A percentile compares a stretch with the other conserved stretches of the same genome.
Conservation (phyloP, 2,113 vertebrate species). For the Xiphophorus couchianus region DNA sequence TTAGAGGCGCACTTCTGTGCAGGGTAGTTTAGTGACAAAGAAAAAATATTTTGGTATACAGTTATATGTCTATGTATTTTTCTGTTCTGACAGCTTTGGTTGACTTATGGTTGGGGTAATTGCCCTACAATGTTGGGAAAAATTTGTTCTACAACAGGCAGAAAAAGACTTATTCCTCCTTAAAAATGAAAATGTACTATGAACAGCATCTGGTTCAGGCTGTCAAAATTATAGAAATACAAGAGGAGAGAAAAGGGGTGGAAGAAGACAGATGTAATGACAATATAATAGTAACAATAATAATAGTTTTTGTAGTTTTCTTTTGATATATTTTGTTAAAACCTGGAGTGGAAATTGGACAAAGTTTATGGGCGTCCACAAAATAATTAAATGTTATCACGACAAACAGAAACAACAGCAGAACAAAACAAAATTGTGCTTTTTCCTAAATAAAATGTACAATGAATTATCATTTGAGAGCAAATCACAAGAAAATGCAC, state of each 20-base stretch:
- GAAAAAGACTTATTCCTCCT: background rate
- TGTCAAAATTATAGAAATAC: background rate
- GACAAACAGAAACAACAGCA: too few relatives aligned
- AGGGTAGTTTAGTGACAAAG: constrained; percentile 54
- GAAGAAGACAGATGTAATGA: background rate
- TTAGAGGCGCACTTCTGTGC: constrained; percentile 45
- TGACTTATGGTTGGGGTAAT: background rate
- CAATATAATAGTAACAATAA: background rate
- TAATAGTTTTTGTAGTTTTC: too few relatives aligned
- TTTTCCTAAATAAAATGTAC: too few relatives aligned
- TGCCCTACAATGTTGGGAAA: background rate
- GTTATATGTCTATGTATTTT: background rate
- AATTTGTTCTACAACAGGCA: background rate
- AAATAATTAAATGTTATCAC: too few relatives aligned
- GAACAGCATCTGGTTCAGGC: background rate
- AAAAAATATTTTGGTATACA: constrained; percentile 2
- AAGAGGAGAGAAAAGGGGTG: background rate
- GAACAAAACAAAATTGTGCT: too few relatives aligned
- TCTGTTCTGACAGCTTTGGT: background rate
- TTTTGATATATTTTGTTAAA: too few relatives aligned
- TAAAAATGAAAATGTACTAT: background rate
- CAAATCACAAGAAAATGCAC: too few relatives aligned
- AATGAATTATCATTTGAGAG: too few relatives aligned
- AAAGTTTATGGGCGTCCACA: too few relatives aligned
- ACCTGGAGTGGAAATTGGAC: too few relatives aligned